Percentiles rank a stretch among this genome's conserved stretches.
These are phyloP conservation scores for Danio choprae DNA, from an alignment of 2,797 vertebrate species.

Conservation along the genomic window DNA sequence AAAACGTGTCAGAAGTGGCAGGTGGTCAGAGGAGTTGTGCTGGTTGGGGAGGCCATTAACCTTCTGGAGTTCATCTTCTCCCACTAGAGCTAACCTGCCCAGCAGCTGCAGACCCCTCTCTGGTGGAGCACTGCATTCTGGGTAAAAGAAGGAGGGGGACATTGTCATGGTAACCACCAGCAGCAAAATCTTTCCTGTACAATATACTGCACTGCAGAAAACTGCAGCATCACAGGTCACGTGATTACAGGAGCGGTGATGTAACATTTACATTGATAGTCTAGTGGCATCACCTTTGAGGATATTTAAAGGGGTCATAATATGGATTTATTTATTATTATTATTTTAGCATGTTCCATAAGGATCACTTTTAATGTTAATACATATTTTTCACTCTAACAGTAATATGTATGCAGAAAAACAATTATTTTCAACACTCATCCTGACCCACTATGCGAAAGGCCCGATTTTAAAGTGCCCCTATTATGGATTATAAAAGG, in stretches of 20 bases:
- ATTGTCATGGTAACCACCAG: slow-evolving; percentile 1
- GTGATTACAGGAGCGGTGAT: slow-evolving; percentile 33
- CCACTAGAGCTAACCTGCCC: slow-evolving; percentile 86
- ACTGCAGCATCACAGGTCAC: slow-evolving; percentile 42
- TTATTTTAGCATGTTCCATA: too few relatives aligned
- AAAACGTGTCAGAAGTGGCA: slow-evolving; percentile 89
- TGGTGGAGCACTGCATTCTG: slow-evolving; percentile 69
- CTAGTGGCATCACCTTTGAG: background rate
- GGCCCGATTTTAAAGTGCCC: too few relatives aligned
- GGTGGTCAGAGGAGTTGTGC: slow-evolving; percentile 90
- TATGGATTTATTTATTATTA: too few relatives aligned
- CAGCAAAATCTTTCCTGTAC: background rate
- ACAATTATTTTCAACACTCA: too few relatives aligned
- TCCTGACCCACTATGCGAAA: too few relatives aligned
- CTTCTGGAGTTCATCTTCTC: slow-evolving; percentile 84
- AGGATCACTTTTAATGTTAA: too few relatives aligned
- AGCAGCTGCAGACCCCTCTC: slow-evolving; percentile 86
- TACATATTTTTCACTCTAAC: too few relatives aligned
- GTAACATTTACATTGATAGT: slow-evolving; percentile 23
- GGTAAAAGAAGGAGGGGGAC: background rate
- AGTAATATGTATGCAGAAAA: too few relatives aligned
- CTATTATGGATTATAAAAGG: too few relatives aligned
- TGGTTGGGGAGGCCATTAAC: slow-evolving; percentile 89
- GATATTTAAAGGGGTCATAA: background rate
- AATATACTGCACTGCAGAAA: slow-evolving; percentile 50